These are phyloP conservation scores for Drosophila prostipennis DNA, from an alignment of 2,888 invertebrate genomes.

Conservation along the genomic window DNA sequence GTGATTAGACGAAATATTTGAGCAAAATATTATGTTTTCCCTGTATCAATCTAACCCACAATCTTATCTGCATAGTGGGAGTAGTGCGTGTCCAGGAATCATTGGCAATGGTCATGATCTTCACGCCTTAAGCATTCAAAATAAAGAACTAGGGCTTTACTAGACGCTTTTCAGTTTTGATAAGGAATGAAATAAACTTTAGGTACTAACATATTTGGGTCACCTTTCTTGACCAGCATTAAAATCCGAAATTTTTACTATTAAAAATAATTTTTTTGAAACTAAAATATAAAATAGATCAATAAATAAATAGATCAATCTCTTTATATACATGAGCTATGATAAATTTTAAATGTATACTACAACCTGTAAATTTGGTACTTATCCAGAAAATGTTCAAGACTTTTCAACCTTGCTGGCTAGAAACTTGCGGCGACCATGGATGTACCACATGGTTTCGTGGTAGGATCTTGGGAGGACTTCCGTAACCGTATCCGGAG, in stretches of 20 bases:
- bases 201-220: background rate
- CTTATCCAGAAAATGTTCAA: background rate
- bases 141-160: background rate
- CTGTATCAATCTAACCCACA: background rate
- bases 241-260: background rate
- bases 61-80: slow-evolving; percentile 3
- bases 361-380: background rate
- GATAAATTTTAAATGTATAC: background rate
- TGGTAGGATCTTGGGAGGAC: slow-evolving; percentile 89
- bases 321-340: no score
- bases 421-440: slow-evolving; percentile 86
- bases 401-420: slow-evolving; percentile 68
- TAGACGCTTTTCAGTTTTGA: background rate
- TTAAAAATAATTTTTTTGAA: background rate
- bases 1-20: background rate
- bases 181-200: background rate
- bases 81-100: background rate
- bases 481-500: slow-evolving; percentile 84
- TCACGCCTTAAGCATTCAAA: background rate
- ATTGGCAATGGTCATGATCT: slow-evolving; percentile 9
- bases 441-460: slow-evolving; percentile 87
- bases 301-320: no score
- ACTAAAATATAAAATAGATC: background rate
- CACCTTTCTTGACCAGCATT: background rate
- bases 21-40: background rate